Conservation (phyloP, 1,140 invertebrate species). For the Drosophila erecta region DNA sequence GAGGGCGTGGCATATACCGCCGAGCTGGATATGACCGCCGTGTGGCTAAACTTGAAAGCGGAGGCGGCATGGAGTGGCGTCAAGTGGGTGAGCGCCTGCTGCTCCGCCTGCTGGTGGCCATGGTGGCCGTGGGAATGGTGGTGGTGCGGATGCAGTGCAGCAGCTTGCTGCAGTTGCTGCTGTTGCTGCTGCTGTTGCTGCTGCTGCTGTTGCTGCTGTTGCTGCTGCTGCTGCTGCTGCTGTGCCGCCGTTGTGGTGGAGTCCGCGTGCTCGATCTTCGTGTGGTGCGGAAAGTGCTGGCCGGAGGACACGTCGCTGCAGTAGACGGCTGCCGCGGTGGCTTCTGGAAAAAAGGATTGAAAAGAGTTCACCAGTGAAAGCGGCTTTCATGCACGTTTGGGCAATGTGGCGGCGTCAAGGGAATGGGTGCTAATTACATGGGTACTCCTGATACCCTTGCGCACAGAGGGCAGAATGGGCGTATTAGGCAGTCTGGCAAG, state of each 20-base stretch:
- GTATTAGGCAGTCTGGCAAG: too few relatives aligned
- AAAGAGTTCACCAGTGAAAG: slow-evolving; percentile 47
- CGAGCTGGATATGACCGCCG: slow-evolving; percentile 71
- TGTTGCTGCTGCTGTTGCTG: slow-evolving; percentile 58
- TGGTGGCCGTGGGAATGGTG: slow-evolving; percentile 49
- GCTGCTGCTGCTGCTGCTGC: slow-evolving; percentile 38
- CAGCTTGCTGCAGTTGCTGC: slow-evolving; percentile 57
- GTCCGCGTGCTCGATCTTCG: slow-evolving; percentile 75
- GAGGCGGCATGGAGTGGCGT: slow-evolving; percentile 64
- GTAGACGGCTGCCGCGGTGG: slow-evolving; percentile 58
- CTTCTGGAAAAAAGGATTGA: slow-evolving; percentile 50
- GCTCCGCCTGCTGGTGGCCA: slow-evolving; percentile 57
- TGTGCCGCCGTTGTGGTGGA: slow-evolving; percentile 69
- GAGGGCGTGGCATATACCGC: slow-evolving; percentile 65
- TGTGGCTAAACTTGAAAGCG: slow-evolving; percentile 78
- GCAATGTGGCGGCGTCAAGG: slow-evolving; percentile 30
- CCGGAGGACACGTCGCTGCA: slow-evolving; percentile 71
- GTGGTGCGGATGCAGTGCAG: slow-evolving; percentile 51
- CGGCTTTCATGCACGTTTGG: slow-evolving; percentile 69
- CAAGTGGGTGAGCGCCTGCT: slow-evolving; percentile 60
- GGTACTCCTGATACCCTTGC: slow-evolving; percentile 25
- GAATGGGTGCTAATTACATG: slow-evolving; percentile 57
- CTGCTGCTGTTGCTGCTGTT: slow-evolving; percentile 35
- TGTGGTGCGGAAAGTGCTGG: slow-evolving; percentile 73
- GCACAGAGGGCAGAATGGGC: not conserved